Evolutionary conservation across 2,797 vertebrate species (phyloP).

Genomic region (Eospalax fontanierii): DNA sequence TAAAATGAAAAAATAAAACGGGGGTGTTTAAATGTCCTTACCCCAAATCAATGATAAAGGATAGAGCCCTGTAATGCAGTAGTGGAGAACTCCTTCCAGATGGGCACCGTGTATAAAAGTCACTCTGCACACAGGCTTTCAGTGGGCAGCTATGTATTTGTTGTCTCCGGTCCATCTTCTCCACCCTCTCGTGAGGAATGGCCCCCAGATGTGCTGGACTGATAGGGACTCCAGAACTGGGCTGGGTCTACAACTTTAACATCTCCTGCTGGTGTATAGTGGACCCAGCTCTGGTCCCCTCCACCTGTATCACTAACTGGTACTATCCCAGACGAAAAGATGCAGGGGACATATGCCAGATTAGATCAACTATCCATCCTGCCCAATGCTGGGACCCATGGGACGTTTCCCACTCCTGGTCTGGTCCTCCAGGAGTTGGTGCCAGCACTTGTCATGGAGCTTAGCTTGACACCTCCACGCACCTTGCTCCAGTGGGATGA

Average conservation of each 20-base stretch:
- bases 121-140: not conserved
- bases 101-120: not conserved
- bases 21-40: not conserved
- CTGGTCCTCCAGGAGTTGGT: not conserved
- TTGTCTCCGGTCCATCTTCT: not conserved
- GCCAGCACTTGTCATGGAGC: too few relatives aligned
- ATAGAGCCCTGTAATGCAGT: not conserved
- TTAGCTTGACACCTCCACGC: not conserved
- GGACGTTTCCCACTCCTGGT: not conserved
- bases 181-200: not conserved
- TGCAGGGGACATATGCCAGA: not conserved
- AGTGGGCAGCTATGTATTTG: fast-evolving
- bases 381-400: fast-evolving
- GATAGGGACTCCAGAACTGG: not conserved
- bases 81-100: not conserved
- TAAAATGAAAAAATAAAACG: not conserved
- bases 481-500: too few relatives aligned
- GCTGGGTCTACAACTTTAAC: not conserved
- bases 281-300: too few relatives aligned
- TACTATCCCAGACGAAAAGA: not conserved
- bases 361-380: not conserved
- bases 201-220: not conserved
- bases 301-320: not conserved
- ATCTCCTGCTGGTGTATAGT: not conserved
- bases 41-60: not conserved